phyloP scores from a whole-genome alignment of 2,888 invertebrate genomes.

The Rhyacophila evoluta region DNA sequence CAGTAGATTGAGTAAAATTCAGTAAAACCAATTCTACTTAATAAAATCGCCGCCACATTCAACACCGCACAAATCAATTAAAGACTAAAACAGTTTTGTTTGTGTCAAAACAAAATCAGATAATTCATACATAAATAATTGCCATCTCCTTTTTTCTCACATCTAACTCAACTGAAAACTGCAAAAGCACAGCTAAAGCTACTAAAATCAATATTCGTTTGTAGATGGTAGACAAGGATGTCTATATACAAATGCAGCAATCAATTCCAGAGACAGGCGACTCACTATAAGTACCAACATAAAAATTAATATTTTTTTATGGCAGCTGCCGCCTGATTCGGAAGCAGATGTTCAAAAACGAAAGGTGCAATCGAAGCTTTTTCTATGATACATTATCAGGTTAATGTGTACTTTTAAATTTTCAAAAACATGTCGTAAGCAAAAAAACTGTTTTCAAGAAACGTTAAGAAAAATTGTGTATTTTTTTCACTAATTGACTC shows the following conservation, averaged over 20 bases:
- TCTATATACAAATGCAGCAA: neutral
- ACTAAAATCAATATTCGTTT: neutral
- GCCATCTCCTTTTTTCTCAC: neutral
- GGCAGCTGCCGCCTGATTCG: constrained; percentile 45
- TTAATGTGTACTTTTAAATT: neutral
- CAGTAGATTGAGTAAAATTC: too few species aligned
- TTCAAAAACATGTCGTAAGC: too few species aligned
- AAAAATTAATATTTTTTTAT: neutral
- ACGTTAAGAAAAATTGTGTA: too few species aligned
- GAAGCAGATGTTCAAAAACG: constrained; percentile 47
- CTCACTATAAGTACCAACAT: neutral
- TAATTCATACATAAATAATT: neutral
- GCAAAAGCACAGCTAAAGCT: neutral
- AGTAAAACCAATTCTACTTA: too few species aligned
- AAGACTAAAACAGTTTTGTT: too few species aligned
- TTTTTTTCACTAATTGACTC: too few species aligned
- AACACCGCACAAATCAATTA: too few species aligned
- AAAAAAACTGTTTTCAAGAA: too few species aligned
- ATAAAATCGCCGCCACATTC: too few species aligned
- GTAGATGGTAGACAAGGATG: neutral
- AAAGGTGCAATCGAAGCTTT: constrained; percentile 39
- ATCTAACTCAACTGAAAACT: neutral
- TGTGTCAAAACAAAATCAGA: neutral
- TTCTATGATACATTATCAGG: neutral
- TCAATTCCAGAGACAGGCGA: neutral